A percentile compares a stretch with the other conserved stretches of the same genome.
These are phyloP conservation scores for Protobothrops mucrosquamatus DNA, from an alignment of 2,113 vertebrate genomes.

Conservation along the genomic window DNA sequence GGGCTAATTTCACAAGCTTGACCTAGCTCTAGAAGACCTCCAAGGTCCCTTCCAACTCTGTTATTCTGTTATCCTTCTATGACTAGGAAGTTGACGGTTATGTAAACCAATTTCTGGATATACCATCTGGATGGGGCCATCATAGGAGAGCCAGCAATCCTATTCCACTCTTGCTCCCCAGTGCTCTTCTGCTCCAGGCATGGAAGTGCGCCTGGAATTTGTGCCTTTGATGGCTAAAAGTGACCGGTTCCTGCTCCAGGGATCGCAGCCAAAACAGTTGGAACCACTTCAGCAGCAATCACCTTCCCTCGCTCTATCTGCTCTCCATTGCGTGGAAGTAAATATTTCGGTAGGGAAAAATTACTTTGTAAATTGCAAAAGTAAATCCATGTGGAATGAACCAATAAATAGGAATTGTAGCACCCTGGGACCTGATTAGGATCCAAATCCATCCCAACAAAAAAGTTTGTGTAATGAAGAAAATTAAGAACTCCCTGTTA, in stretches of 20 bases:
- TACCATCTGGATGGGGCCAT: background rate
- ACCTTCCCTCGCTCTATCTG: conserved; percentile 4
- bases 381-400: conserved; percentile 21
- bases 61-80: background rate
- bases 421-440: background rate
- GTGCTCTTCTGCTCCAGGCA: background rate
- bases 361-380: conserved; percentile 18
- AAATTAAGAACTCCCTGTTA: background rate
- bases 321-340: background rate
- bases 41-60: background rate
- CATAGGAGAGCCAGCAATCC: background rate
- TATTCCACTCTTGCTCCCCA: background rate
- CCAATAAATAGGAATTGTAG: conserved; percentile 9
- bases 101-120: background rate
- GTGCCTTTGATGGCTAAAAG: background rate
- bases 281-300: conserved; percentile 14
- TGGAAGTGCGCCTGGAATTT: background rate
- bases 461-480: background rate
- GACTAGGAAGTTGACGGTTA: background rate
- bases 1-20: background rate
- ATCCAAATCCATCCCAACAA: background rate
- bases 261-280: conserved; percentile 2
- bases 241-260: background rate
- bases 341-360: conserved; percentile 30
- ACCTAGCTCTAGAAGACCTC: background rate